Evolutionary conservation across 1,140 invertebrate species (phyloP).

Genomic region (Rhagoletis pomonella): DNA sequence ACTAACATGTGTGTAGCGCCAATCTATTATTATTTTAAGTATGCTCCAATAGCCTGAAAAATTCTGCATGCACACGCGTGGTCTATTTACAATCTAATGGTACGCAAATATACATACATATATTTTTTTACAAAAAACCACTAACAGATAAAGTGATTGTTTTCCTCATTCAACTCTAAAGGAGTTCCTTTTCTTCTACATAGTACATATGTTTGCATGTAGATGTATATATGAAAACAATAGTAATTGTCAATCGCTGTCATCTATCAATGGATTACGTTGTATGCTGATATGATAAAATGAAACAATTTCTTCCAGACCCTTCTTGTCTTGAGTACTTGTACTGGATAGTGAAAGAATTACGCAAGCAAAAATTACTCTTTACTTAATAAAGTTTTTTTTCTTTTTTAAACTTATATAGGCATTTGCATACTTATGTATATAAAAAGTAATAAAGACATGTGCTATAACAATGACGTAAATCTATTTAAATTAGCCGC

Average conservation of each 20-base stretch:
- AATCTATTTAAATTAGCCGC: slow-evolving; percentile 20
- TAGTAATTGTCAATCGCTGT: background rate
- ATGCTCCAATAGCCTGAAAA: no score
- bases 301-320: background rate
- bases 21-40: no score
- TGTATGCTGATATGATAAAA: background rate
- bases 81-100: background rate
- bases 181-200: background rate
- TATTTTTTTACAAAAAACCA: background rate
- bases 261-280: background rate
- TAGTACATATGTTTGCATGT: background rate
- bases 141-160: slow-evolving; percentile 2
- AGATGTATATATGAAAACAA: background rate
- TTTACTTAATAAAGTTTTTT: background rate
- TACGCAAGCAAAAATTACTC: background rate
- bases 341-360: background rate
- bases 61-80: no score
- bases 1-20: no score
- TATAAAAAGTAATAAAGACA: background rate
- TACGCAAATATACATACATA: background rate
- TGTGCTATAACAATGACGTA: slow-evolving; percentile 20
- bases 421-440: background rate
- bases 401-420: background rate
- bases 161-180: background rate
- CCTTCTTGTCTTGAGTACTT: background rate